Base-by-base conservation (phyloP, 2,888 invertebrate genomes). In the Ernsta delagoae region DNA sequence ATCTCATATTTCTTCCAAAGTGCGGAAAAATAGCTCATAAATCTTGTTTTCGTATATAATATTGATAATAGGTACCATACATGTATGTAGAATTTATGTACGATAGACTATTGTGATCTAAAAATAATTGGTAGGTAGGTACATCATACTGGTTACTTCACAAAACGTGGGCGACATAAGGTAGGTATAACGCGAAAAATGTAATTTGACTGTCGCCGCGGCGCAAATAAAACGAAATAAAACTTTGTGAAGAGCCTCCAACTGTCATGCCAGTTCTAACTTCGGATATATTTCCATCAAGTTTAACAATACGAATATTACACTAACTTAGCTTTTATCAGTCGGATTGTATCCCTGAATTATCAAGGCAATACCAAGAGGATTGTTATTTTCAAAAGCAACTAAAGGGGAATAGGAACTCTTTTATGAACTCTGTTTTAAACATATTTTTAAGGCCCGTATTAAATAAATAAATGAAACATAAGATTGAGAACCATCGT, bases 171-270 rank as follows among this genome's bases (percentile, higher is more conserved):
- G 3, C 12, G 43, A 43, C 7, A 45, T 60, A 45, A 54, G 11
- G 59, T 36, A 39, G 36, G 39, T 39, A 24, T 45, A 45, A 60
- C 60, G 36, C 36, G 56, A 31, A 60, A 34, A 60, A 60, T 60
- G 45, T 60, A 60, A 60, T 60, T 60, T 60, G 60, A 60, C 45
- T 60, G 60, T 34, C 24, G 60, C 31, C 50, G 50, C 60, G 45
- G n/a, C 43, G 43, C 31, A 45, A 31, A 45, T 60, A 60, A 45
- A 60, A 45, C n/a, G 31, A 12, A 45, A 60, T 60, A 45, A 60
- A 60, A 60, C 45, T 60, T 34, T 34, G 60, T 4, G 60, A 11
- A 60, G 45, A 60, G 8, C 48, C 48, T 9, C 45, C 59, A 24
- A 2, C n/a, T 24, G 59, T 41, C 59, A 9, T 24, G 9, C 11